Conservation (phyloP, 2,113 vertebrate species). For the Calidris pygmaea region DNA sequence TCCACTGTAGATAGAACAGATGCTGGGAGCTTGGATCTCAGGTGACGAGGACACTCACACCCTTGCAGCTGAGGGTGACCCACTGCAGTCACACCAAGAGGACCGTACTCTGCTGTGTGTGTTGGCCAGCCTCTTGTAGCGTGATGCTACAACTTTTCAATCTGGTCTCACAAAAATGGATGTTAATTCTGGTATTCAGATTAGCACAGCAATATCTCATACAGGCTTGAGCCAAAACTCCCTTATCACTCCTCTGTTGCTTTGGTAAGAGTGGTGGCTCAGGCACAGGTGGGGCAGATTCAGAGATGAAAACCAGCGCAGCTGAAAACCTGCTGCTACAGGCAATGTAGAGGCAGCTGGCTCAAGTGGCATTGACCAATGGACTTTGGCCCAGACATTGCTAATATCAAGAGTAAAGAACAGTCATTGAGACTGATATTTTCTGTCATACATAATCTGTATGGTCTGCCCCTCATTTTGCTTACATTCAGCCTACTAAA, state of each 20-base stretch:
- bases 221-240: background rate
- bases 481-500: background rate
- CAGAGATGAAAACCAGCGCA: background rate
- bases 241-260: background rate
- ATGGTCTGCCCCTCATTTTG: background rate
- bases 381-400: background rate
- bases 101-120: accelerated
- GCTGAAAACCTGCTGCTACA: background rate
- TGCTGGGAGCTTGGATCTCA: background rate
- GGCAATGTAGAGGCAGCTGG: background rate
- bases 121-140: background rate
- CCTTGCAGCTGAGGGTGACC: background rate
- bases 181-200: background rate
- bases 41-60: accelerated
- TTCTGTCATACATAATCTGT: background rate
- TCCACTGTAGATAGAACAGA: background rate
- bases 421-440: background rate
- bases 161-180: background rate
- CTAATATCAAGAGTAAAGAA: background rate
- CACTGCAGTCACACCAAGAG: background rate
- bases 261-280: background rate
- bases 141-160: background rate
- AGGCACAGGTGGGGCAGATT: background rate
- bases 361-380: background rate
- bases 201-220: accelerated